These are phyloP conservation scores for Eumerus sabulonum DNA, from an alignment of 2,888 invertebrate species.

Conservation along the genomic window DNA sequence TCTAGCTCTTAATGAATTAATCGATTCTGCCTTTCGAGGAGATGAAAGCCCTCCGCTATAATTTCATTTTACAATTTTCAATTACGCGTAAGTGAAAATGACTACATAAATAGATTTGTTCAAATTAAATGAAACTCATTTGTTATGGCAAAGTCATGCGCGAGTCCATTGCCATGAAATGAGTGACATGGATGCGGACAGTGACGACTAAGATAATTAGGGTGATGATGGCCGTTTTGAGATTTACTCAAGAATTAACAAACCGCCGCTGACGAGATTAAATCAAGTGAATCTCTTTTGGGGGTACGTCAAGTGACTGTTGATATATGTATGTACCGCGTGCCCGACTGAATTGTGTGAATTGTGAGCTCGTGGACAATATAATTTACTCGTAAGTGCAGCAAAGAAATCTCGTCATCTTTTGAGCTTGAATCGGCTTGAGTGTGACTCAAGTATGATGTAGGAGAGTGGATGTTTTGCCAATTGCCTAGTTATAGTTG, in stretches of 20 bases:
- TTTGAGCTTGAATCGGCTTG: no score
- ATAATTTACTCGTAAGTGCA: no score
- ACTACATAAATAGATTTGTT: constrained; percentile 20
- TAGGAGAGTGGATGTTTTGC: background rate
- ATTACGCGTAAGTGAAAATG: constrained; percentile 33
- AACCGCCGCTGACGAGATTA: constrained; percentile 8
- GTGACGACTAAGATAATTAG: constrained; percentile 4
- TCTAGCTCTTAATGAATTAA: constrained; percentile 31
- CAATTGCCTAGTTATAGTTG: constrained; percentile 1
- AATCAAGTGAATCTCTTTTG: constrained; percentile 1
- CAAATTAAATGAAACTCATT: constrained; percentile 7
- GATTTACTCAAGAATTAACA: background rate
- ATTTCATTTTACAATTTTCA: background rate
- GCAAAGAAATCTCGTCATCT: no score
- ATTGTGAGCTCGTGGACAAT: no score
- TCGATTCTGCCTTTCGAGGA: background rate
- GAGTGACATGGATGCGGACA: background rate
- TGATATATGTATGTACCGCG: no score
- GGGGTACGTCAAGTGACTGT: background rate
- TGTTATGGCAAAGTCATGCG: background rate
- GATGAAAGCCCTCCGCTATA: constrained; percentile 2
- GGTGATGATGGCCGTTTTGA: constrained; percentile 18
- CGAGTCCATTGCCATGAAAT: no score
- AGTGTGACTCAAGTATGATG: background rate
- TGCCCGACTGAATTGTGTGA: background rate